Conservation (phyloP, 2,888 invertebrate species). For the Crocallis elinguaria region DNA sequence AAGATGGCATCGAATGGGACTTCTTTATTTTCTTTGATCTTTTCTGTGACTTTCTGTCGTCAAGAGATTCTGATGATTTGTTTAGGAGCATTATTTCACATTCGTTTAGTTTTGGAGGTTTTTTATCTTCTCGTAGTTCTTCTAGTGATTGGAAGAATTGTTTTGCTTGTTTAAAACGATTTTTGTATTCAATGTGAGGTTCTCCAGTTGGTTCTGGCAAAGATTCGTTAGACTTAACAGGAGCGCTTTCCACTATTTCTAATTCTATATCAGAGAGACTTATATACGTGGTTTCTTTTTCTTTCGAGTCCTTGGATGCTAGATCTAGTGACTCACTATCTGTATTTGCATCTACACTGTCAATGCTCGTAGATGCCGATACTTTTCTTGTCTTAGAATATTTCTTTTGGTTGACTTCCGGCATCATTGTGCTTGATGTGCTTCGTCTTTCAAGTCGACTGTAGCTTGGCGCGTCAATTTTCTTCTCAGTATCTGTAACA, state of each 20-base stretch:
- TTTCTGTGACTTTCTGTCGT: slow-evolving; percentile 54
- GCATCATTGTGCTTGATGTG: slow-evolving; percentile 9
- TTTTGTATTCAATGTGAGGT: slow-evolving; percentile 69
- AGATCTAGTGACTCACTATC: slow-evolving; percentile 53
- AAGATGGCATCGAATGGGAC: slow-evolving; percentile 75
- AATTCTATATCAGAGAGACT: slow-evolving; percentile 76
- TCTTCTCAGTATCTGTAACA: slow-evolving; percentile 56
- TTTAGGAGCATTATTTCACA: slow-evolving; percentile 66
- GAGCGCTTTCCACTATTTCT: slow-evolving; percentile 70
- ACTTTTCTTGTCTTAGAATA: slow-evolving; percentile 43
- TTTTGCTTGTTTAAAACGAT: slow-evolving; percentile 77
- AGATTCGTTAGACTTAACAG: slow-evolving; percentile 55
- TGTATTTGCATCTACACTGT: slow-evolving; percentile 48
- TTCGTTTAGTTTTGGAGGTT: slow-evolving; percentile 67
- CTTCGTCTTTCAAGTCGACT: slow-evolving; percentile 21
- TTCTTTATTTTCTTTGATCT: slow-evolving; percentile 65
- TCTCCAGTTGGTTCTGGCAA: slow-evolving; percentile 55
- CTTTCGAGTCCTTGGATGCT: slow-evolving; percentile 38
- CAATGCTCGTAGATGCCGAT: slow-evolving; percentile 47
- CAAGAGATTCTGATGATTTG: slow-evolving; percentile 70
- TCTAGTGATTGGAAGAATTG: slow-evolving; percentile 80
- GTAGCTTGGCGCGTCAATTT: slow-evolving; percentile 29
- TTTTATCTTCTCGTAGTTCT: slow-evolving; percentile 65
- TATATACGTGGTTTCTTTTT: slow-evolving; percentile 62
- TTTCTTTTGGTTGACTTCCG: slow-evolving; percentile 37